These are phyloP conservation scores for Ophioderma brevispina DNA, from an alignment of 35 echinoderm and acorn worm species.

Conservation along the genomic window DNA sequence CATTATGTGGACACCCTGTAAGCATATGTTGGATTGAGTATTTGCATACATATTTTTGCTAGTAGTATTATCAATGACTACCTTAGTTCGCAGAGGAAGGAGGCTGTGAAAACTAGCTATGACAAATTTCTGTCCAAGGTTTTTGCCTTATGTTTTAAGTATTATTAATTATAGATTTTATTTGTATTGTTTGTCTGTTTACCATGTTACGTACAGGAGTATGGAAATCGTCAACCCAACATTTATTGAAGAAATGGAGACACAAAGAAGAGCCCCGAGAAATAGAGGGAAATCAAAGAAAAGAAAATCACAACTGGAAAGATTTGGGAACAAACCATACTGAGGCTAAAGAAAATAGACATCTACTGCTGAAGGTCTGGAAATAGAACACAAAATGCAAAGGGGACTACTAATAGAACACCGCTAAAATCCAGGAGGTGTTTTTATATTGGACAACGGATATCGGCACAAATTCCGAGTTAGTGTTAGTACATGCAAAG, in stretches of 20 bases:
- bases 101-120: too few relatives aligned
- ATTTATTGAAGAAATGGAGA: neutral
- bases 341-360: neutral
- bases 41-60: too few relatives aligned
- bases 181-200: too few relatives aligned
- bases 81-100: too few relatives aligned
- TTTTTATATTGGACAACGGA: neutral
- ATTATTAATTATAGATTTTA: too few relatives aligned
- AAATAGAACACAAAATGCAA: neutral
- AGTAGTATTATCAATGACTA: too few relatives aligned
- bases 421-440: neutral
- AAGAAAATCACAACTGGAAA: neutral
- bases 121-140: too few relatives aligned
- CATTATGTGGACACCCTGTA: too few relatives aligned
- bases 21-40: too few relatives aligned
- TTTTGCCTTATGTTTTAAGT: too few relatives aligned
- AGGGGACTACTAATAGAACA: neutral
- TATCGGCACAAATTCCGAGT: neutral
- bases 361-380: neutral
- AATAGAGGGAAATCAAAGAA: neutral
- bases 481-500: neutral
- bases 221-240: slow-evolving; percentile 1
- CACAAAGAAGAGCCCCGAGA: neutral
- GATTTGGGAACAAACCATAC: neutral
- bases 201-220: too few relatives aligned